Evolutionary conservation across 2,113 vertebrate species (phyloP).

Genomic region (Sturnus vulgaris): DNA sequence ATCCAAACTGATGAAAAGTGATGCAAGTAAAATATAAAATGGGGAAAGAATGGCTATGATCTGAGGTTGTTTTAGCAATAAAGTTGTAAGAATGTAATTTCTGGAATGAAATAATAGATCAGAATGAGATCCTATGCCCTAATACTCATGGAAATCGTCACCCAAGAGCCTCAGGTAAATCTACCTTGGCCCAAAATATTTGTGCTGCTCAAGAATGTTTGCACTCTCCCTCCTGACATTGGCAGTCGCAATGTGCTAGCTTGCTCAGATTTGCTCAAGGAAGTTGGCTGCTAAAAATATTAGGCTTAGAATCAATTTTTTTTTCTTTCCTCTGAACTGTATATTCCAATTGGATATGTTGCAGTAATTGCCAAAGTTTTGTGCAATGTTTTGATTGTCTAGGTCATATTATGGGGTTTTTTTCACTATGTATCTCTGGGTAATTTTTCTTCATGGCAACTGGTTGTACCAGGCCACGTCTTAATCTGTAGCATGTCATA

Average conservation of each 20-base stretch:
- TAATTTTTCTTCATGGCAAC: neutral
- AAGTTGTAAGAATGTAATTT: neutral
- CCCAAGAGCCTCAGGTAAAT: neutral
- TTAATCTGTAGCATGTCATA: neutral
- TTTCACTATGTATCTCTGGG: neutral
- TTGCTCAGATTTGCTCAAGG: neutral
- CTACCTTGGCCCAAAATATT: neutral
- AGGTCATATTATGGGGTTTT: neutral
- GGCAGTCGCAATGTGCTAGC: neutral
- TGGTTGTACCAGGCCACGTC: neutral
- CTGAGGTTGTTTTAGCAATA: neutral
- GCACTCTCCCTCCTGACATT: accelerated
- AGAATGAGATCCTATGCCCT: neutral
- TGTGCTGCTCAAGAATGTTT: neutral
- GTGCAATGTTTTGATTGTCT: neutral
- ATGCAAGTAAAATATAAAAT: neutral
- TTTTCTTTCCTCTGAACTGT: neutral
- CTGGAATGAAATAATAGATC: neutral
- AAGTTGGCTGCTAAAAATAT: neutral
- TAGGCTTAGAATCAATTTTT: neutral
- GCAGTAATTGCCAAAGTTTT: neutral
- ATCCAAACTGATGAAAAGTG: neutral
- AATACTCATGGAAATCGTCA: neutral
- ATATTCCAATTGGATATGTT: neutral
- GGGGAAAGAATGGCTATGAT: neutral